phyloP scores from a whole-genome alignment of 2,797 vertebrate species.

The Botia almorhae region DNA sequence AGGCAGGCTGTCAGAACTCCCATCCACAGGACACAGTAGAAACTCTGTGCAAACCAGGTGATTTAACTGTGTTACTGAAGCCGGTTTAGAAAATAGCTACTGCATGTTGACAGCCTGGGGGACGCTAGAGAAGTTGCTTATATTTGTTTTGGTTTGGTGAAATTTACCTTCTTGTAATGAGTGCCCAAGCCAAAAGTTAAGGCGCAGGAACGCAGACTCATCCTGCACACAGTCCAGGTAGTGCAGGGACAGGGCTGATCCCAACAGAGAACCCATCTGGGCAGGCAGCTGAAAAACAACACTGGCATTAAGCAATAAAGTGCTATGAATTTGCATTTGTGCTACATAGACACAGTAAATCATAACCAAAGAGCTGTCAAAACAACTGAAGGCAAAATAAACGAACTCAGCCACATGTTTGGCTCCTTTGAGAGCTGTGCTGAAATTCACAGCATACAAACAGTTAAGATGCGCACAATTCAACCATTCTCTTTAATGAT shows the following conservation, averaged over 20 bases:
- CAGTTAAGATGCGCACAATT: conserved; percentile 18
- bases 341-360: conserved; percentile 13
- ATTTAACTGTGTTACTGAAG: conserved; percentile 33
- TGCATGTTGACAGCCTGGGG: not conserved
- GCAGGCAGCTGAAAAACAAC: conserved; percentile 84
- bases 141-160: not conserved
- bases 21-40: conserved; percentile 79
- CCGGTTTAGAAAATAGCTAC: conserved; percentile 1
- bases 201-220: conserved; percentile 85
- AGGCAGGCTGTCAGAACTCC: conserved; percentile 66
- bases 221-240: conserved; percentile 91
- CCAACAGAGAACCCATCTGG: conserved; percentile 92
- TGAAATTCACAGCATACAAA: conserved; percentile 11
- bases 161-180: conserved; percentile 90
- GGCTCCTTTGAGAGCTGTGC: conserved; percentile 10
- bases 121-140: not conserved
- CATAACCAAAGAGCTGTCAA: conserved; percentile 26
- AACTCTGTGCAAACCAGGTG: conserved; percentile 78
- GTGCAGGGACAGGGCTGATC: conserved; percentile 86
- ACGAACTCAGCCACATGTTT: conserved; percentile 29
- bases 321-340: not conserved
- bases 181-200: conserved; percentile 92
- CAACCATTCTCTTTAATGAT: conserved; percentile 2
- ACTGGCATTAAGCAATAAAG: conserved; percentile 11
- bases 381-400: conserved; percentile 22